phyloP scores from a whole-genome alignment of 2,888 invertebrate species.

The Tillus elongatus region DNA sequence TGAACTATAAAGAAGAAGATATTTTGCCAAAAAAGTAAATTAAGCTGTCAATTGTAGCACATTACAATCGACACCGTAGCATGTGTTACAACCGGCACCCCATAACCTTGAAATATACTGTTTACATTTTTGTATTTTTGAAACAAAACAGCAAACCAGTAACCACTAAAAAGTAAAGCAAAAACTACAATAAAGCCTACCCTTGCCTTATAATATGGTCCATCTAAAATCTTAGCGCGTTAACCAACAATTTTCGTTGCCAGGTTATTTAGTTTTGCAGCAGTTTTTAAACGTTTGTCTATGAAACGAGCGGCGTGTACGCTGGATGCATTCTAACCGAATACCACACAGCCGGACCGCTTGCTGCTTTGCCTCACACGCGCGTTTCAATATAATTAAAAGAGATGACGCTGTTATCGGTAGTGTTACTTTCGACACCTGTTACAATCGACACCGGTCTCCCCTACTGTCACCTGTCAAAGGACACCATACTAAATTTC shows the following conservation, averaged over 20 bases:
- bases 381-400: not conserved
- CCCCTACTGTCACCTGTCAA: no score
- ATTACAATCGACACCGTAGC: constrained; percentile 8
- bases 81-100: constrained; percentile 4
- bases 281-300: constrained; percentile 2
- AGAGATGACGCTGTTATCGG: constrained; percentile 2
- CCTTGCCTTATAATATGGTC: not conserved
- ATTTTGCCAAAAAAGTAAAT: not conserved
- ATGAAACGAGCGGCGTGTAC: not conserved
- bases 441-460: constrained; percentile 4
- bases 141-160: constrained; percentile 1
- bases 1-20: constrained; percentile 1
- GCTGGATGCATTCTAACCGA: constrained; percentile 1
- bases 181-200: not conserved
- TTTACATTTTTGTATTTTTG: constrained; percentile 1
- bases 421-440: not conserved
- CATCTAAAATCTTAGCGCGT: not conserved
- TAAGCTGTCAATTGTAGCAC: constrained; percentile 7
- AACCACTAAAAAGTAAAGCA: not conserved
- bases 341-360: constrained; percentile 1
- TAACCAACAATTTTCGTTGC: constrained; percentile 2
- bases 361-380: not conserved
- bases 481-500: no score
- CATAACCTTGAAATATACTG: not conserved
- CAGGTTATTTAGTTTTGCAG: not conserved